Evolutionary conservation across 2,888 invertebrate genomes (phyloP).

Genomic region (Rhimphoctona megacephalus): DNA sequence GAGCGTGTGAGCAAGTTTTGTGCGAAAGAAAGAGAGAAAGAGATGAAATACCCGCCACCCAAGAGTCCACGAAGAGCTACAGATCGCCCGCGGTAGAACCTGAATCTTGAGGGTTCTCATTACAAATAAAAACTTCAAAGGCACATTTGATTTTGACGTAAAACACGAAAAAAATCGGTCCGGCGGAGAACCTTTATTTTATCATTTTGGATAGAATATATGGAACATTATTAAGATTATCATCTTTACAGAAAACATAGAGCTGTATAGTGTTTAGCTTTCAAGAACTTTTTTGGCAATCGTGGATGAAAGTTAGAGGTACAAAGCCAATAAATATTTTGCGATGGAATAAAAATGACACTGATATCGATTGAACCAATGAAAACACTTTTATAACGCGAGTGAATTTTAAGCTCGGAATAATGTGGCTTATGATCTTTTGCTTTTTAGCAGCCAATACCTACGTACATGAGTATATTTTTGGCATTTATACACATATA

Average conservation of each 20-base stretch:
- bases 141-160: slow-evolving; percentile 18
- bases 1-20: slow-evolving; percentile 23
- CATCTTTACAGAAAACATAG: background rate
- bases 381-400: background rate
- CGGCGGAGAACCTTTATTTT: background rate
- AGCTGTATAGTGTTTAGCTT: background rate
- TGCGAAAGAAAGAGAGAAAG: slow-evolving; percentile 35
- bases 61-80: slow-evolving; percentile 76
- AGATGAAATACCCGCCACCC: slow-evolving; percentile 75
- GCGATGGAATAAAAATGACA: background rate
- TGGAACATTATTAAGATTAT: background rate
- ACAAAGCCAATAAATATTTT: background rate
- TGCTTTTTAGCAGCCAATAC: background rate
- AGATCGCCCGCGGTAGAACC: slow-evolving; percentile 80
- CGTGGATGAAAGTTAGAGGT: background rate
- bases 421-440: background rate
- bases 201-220: background rate
- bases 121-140: slow-evolving; percentile 53
- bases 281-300: background rate
- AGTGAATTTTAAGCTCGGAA: background rate
- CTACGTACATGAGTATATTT: background rate
- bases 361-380: background rate
- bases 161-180: background rate
- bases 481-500: slow-evolving; percentile 4
- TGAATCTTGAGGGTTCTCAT: slow-evolving; percentile 83